These are phyloP conservation scores for Synanthedon myopaeformis DNA, from an alignment of 2,888 invertebrate species.

Conservation along the genomic window DNA sequence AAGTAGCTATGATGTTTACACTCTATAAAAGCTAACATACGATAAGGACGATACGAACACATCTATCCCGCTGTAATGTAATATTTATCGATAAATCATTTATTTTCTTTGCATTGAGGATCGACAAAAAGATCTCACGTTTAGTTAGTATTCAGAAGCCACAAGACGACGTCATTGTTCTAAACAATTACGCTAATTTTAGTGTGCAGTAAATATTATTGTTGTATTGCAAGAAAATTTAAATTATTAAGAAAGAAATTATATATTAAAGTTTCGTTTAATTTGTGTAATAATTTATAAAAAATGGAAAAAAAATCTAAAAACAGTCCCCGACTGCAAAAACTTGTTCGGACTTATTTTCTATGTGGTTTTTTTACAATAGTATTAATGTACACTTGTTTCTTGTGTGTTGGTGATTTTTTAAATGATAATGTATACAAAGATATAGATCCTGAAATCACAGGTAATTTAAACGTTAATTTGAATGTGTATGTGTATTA, in stretches of 20 bases:
- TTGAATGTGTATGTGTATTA: too few relatives aligned
- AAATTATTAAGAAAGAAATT: too few relatives aligned
- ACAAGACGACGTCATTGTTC: not conserved
- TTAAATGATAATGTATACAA: not conserved
- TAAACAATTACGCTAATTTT: conserved; percentile 20
- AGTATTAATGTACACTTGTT: not conserved
- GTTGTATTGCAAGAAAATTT: conserved; percentile 16
- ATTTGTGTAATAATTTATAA: conserved; percentile 1
- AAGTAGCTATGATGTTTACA: too few relatives aligned
- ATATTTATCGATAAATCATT: conserved; percentile 36
- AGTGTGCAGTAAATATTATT: conserved; percentile 39
- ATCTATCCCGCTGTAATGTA: conserved; percentile 22
- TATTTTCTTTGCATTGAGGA: conserved; percentile 19
- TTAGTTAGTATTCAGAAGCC: conserved; percentile 1
- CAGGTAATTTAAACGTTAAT: not conserved
- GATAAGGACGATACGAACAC: conserved; percentile 34
- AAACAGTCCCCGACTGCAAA: too few relatives aligned
- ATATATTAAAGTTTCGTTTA: conserved; percentile 8
- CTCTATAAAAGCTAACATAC: conserved; percentile 7
- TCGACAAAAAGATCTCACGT: too few relatives aligned
- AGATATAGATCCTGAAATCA: not conserved
- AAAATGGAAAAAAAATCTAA: not conserved
- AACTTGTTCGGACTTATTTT: too few relatives aligned
- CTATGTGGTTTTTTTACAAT: not conserved
- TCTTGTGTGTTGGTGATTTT: not conserved